Percentiles rank a stretch among this genome's conserved stretches.
These are phyloP conservation scores for Leptonema lineaticorne DNA, from an alignment of 1,140 invertebrate species.

Conservation along the genomic window DNA sequence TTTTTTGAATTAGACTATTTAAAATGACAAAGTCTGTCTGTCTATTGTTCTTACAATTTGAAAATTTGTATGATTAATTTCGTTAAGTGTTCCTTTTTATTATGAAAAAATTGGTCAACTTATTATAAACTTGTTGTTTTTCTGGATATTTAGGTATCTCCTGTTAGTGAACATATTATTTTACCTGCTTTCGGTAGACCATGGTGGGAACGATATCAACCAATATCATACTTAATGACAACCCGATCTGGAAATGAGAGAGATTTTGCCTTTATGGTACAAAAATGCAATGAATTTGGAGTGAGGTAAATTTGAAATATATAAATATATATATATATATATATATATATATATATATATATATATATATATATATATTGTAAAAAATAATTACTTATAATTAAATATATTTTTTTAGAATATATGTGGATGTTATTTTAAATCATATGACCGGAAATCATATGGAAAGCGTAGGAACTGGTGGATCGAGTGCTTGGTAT, in stretches of 20 bases:
- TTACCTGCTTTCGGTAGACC: slow-evolving; percentile 50
- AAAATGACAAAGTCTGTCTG: too few relatives aligned
- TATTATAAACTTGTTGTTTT: too few relatives aligned
- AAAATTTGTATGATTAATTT: too few relatives aligned
- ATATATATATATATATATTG: slow-evolving; percentile 5
- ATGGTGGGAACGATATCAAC: slow-evolving; percentile 83
- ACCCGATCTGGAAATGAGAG: slow-evolving; percentile 71
- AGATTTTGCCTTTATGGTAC: slow-evolving; percentile 69
- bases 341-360: not conserved
- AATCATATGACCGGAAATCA: slow-evolving; percentile 71
- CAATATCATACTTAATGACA: slow-evolving; percentile 73
- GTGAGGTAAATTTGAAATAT: slow-evolving; percentile 44
- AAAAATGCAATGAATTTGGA: slow-evolving; percentile 63
- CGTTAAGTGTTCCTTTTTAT: too few relatives aligned
- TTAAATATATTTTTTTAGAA: slow-evolving; percentile 46
- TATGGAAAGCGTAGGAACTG: slow-evolving; percentile 53
- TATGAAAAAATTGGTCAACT: too few relatives aligned
- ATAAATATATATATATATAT: too few relatives aligned
- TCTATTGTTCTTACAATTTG: too few relatives aligned
- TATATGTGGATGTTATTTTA: slow-evolving; percentile 71
- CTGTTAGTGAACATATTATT: not conserved
- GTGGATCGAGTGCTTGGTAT: slow-evolving; percentile 52
- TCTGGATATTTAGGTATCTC: slow-evolving; percentile 16
- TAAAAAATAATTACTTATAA: not conserved
- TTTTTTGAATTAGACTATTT: too few relatives aligned